phyloP scores from a whole-genome alignment of 2,113 vertebrate species.

The Alethe castanea region DNA sequence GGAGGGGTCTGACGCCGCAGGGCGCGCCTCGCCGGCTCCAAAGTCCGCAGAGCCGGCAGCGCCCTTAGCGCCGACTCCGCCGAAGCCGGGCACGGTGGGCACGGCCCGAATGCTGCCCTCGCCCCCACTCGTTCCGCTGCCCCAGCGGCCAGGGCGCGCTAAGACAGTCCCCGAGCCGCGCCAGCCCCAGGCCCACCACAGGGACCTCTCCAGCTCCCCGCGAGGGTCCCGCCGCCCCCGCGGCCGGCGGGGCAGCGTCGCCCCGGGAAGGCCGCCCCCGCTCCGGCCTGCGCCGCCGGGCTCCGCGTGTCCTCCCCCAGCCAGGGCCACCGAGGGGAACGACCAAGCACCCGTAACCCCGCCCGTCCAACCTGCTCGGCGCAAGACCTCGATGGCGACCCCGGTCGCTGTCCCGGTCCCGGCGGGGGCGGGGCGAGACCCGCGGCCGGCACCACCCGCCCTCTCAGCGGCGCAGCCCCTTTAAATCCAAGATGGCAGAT shows the following conservation, averaged over 20 bases:
- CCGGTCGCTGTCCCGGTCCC: not conserved
- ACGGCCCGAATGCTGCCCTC: not conserved
- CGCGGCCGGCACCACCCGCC: not conserved
- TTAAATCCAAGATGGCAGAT: not conserved
- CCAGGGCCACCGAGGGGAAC: not conserved
- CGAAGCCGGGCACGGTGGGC: not conserved
- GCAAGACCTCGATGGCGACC: not conserved
- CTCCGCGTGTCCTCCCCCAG: too few species aligned
- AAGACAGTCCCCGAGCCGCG: not conserved
- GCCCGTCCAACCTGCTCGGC: not conserved
- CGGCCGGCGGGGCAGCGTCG: not conserved
- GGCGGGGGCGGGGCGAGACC: not conserved
- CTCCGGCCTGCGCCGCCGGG: not conserved
- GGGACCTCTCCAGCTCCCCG: not conserved
- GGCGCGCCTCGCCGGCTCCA: not conserved
- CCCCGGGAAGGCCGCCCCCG: not conserved
- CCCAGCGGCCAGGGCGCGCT: not conserved
- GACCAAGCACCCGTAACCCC: not conserved
- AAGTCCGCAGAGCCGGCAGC: not conserved
- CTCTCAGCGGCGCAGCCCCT: not conserved
- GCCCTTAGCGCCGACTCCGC: not conserved
- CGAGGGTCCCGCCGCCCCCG: not conserved
- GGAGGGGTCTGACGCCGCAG: not conserved
- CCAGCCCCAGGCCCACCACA: too few species aligned
- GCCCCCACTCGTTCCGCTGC: not conserved